Conservation (phyloP, 2,113 vertebrate species). For the Ophthalmolycus amberensis region DNA sequence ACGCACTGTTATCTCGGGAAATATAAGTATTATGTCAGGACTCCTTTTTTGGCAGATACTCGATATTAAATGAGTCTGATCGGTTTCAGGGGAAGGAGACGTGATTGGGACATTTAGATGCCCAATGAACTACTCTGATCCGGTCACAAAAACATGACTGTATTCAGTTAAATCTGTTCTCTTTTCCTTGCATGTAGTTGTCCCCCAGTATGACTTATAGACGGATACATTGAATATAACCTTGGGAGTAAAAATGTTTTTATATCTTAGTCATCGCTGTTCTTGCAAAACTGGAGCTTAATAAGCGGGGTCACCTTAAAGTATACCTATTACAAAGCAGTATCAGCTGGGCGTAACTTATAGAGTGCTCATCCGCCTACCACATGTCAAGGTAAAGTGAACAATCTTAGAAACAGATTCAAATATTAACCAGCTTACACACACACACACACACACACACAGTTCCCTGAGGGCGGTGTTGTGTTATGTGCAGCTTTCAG, state of each 20-base stretch:
- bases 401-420: conserved; percentile 45
- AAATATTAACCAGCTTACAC: conserved; percentile 52
- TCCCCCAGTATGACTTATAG: background rate
- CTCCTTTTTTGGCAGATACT: background rate
- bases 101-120: background rate
- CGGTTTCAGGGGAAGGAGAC: background rate
- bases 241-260: background rate
- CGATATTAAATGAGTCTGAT: background rate
- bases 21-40: background rate
- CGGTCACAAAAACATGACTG: background rate
- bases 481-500: conserved; percentile 43
- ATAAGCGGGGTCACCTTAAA: background rate
- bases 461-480: conserved; percentile 17
- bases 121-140: too few relatives aligned
- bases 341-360: conserved; percentile 5
- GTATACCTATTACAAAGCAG: background rate
- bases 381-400: conserved; percentile 49
- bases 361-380: conserved; percentile 3
- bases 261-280: background rate
- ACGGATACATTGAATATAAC: background rate
- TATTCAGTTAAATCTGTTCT: background rate
- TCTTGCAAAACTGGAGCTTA: conserved; percentile 13
- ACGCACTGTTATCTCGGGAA: background rate
- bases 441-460: conserved; percentile 24
- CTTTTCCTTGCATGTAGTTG: background rate